These are phyloP conservation scores for Acleris cristana DNA, from an alignment of 2,888 invertebrate species.

Conservation along the genomic window DNA sequence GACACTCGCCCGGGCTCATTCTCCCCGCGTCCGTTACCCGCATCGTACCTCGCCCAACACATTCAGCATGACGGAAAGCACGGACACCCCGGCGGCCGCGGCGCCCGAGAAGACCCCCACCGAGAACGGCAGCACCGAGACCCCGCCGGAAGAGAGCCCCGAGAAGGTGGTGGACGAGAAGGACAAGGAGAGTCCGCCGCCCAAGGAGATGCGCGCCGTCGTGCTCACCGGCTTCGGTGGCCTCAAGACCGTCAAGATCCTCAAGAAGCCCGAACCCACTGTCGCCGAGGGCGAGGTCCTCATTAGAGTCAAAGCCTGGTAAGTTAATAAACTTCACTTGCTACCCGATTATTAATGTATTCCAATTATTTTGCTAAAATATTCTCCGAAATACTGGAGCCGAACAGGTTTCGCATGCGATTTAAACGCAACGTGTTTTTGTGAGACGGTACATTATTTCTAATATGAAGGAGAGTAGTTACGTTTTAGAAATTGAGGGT, in stretches of 20 bases:
- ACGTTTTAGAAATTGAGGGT: slow-evolving; percentile 6
- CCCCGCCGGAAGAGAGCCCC: slow-evolving; percentile 77
- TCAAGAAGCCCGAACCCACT: slow-evolving; percentile 90
- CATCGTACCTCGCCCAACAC: slow-evolving; percentile 61
- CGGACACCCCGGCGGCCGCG: slow-evolving; percentile 78
- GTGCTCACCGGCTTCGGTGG: slow-evolving; percentile 94
- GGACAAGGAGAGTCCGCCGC: slow-evolving; percentile 82
- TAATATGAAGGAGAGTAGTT: slow-evolving; percentile 3
- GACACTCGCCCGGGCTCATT: slow-evolving; percentile 67
- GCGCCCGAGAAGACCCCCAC: slow-evolving; percentile 84
- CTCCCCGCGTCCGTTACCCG: slow-evolving; percentile 69
- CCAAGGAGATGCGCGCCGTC: slow-evolving; percentile 93
- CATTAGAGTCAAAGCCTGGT: slow-evolving; percentile 94
- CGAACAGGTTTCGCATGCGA: slow-evolving; percentile 36
- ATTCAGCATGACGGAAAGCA: slow-evolving; percentile 78
- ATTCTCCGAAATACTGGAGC: slow-evolving; percentile 31
- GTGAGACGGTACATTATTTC: slow-evolving; percentile 17
- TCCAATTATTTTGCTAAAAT: slow-evolving; percentile 40
- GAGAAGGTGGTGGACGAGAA: slow-evolving; percentile 83
- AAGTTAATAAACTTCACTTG: slow-evolving; percentile 68
- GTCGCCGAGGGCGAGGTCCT: slow-evolving; percentile 89
- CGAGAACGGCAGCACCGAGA: slow-evolving; percentile 77
- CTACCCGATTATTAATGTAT: slow-evolving; percentile 29
- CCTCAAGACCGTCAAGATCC: slow-evolving; percentile 92
- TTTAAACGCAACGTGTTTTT: slow-evolving; percentile 34